These are phyloP conservation scores for Theonella swinhoei DNA, from an alignment of 37 sponge, comb jelly and placozoan species.

Conservation along the genomic window DNA sequence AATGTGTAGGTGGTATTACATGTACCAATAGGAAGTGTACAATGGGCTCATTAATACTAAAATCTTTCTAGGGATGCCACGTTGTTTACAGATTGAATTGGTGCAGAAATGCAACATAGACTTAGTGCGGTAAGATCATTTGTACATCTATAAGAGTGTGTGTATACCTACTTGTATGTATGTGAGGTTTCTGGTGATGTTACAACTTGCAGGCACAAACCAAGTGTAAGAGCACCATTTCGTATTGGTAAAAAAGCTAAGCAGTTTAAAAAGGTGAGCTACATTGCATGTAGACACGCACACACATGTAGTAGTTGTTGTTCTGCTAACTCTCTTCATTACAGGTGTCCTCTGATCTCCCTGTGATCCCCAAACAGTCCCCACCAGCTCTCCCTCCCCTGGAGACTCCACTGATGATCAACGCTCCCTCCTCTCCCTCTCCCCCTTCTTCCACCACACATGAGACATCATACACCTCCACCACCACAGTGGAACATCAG, in stretches of 20 bases:
- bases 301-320: too few species aligned
- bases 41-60: background rate
- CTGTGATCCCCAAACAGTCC: slow-evolving; percentile 62
- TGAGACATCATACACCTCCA: too few species aligned
- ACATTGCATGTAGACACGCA: too few species aligned
- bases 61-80: slow-evolving; percentile 53
- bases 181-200: background rate
- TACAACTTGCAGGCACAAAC: slow-evolving; percentile 20
- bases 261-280: slow-evolving; percentile 56
- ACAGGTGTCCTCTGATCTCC: slow-evolving; percentile 63
- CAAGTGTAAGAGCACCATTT: slow-evolving; percentile 9
- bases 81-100: slow-evolving; percentile 40
- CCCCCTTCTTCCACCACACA: background rate
- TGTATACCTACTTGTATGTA: background rate
- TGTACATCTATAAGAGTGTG: background rate
- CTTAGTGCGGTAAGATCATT: slow-evolving; percentile 37
- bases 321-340: too few species aligned
- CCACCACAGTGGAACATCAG: too few species aligned
- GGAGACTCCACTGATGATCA: background rate
- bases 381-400: slow-evolving; percentile 15
- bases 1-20: too few species aligned
- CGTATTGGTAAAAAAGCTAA: slow-evolving; percentile 51
- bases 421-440: slow-evolving; percentile 2
- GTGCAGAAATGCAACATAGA: slow-evolving; percentile 25
- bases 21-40: too few species aligned